Conservation (phyloP, 2,888 invertebrate genomes). For the Toxonevra muliebris region DNA sequence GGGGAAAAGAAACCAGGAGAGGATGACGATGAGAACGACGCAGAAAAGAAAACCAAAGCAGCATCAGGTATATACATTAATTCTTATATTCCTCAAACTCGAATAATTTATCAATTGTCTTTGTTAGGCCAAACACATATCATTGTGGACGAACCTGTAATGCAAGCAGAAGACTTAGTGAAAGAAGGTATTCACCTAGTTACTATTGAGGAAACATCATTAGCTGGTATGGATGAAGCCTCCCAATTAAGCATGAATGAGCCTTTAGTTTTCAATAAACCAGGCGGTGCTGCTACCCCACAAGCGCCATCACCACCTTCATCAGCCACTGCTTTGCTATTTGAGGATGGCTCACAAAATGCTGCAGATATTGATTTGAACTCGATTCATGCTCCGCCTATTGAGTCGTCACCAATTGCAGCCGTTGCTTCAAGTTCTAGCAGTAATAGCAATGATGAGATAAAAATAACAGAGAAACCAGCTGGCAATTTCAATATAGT, state of each 20-base stretch:
- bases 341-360: constrained; percentile 32
- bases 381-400: constrained; percentile 41
- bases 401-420: constrained; percentile 17
- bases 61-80: constrained; percentile 39
- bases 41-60: constrained; percentile 40
- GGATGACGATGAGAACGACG: constrained; percentile 38
- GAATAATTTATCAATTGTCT: not conserved
- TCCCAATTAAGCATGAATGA: constrained; percentile 54
- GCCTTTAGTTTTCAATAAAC: constrained; percentile 51
- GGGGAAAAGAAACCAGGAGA: constrained; percentile 63
- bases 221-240: constrained; percentile 49
- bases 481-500: constrained; percentile 32
- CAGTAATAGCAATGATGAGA: not conserved
- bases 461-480: not conserved
- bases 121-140: constrained; percentile 50
- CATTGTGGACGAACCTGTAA: constrained; percentile 54
- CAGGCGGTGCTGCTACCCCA: constrained; percentile 31
- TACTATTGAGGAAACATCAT: constrained; percentile 57
- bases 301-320: constrained; percentile 26
- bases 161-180: constrained; percentile 55
- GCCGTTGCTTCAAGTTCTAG: constrained; percentile 19
- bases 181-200: constrained; percentile 62
- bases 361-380: constrained; percentile 38
- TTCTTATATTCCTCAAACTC: too few relatives aligned
- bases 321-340: constrained; percentile 1